Evolutionary conservation across 2,113 vertebrate genomes (phyloP).

Genomic region (Dromaius novaehollandiae): DNA sequence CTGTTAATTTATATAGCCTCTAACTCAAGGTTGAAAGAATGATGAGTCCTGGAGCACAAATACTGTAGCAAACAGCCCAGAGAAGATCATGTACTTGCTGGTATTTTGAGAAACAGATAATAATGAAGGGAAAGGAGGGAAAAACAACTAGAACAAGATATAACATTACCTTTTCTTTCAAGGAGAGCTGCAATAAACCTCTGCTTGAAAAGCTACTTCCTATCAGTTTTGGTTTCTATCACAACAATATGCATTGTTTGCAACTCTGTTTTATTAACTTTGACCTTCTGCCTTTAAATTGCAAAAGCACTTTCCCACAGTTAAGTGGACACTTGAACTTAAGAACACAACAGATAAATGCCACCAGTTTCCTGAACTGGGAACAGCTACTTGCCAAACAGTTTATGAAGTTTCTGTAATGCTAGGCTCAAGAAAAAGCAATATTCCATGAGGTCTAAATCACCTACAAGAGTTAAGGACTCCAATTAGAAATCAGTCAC

Average conservation of each 20-base stretch:
- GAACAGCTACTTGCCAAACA: background rate
- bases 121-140: background rate
- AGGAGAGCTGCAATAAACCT: background rate
- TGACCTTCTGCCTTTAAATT: conserved; percentile 4
- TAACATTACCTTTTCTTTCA: background rate
- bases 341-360: background rate
- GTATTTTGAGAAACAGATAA: conserved; percentile 34
- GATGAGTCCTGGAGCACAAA: background rate
- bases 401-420: background rate
- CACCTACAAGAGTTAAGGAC: background rate
- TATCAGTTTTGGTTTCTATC: background rate
- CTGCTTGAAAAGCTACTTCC: background rate
- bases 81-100: conserved; percentile 5
- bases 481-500: background rate
- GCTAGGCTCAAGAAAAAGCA: background rate
- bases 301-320: background rate
- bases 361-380: background rate
- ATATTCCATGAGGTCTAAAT: background rate
- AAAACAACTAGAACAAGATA: background rate
- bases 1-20: background rate
- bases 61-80: background rate
- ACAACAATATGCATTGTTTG: background rate
- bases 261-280: background rate
- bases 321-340: background rate
- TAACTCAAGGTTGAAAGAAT: conserved; percentile 35